Evolutionary conservation across 2,888 invertebrate species (phyloP).

Genomic region (Scaeva pyrastri): DNA sequence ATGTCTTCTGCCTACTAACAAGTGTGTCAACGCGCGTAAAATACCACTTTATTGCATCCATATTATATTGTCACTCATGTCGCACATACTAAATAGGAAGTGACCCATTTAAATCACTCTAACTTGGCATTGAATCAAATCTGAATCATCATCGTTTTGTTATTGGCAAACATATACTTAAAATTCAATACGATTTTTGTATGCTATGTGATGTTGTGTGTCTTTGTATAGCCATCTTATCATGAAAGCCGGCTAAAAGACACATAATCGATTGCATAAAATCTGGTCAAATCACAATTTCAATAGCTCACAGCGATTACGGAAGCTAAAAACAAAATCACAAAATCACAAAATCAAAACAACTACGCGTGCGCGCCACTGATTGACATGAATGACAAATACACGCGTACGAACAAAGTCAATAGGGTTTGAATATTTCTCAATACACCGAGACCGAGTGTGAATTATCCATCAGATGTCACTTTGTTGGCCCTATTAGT

Average conservation of each 20-base stretch:
- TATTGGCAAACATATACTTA: conserved; percentile 22
- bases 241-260: conserved; percentile 30
- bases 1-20: conserved; percentile 14
- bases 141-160: conserved; percentile 49
- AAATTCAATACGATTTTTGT: conserved; percentile 34
- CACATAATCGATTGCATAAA: conserved; percentile 71
- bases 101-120: conserved; percentile 62
- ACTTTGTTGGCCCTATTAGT: conserved; percentile 36
- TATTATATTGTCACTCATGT: conserved; percentile 16
- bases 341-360: no score
- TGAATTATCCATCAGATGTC: conserved; percentile 37
- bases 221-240: neutral
- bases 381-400: conserved; percentile 18
- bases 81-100: conserved; percentile 54
- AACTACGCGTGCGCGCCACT: no score
- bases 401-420: conserved; percentile 12
- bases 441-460: conserved; percentile 22
- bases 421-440: conserved; percentile 55
- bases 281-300: conserved; percentile 34
- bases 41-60: conserved; percentile 24
- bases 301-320: conserved; percentile 55
- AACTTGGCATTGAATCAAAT: conserved; percentile 73
- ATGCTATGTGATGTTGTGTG: neutral
- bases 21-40: neutral
- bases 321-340: conserved; percentile 40